Evolutionary conservation across 2,797 vertebrate genomes (phyloP), one percentile per base, ranked within the genome.

Genomic region (Dromococcyx pavoninus): DNA sequence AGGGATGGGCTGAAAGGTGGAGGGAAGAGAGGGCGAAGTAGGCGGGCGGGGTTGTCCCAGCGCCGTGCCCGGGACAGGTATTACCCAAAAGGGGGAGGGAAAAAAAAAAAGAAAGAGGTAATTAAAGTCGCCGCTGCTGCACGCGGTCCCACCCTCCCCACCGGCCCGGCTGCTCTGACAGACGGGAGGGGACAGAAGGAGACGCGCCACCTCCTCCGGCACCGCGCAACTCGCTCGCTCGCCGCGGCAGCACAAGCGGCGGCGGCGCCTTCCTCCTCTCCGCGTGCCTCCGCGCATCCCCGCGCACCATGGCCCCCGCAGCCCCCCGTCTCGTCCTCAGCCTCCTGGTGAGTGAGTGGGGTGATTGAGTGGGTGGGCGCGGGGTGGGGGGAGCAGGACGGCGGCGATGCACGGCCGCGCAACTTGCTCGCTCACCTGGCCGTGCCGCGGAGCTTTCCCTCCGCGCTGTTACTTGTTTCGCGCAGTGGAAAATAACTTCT

Each of bases 341-440:
- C 77, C 83, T 98, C 33, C 53, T 97, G 97, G 97, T 98, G 96
- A 98, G 98, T 41, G 39, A 41, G 39, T 10, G 39, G 39, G 41
- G 39, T 10, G 39, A 41, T 39, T 41, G 39, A 41, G 39, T 2
- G 56, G 41, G 24, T 21, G 66, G 62, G 39, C 15, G 23, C 41
- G 15, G 23, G 6, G 14, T 50, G 15, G 4, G 51, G 30, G 46
- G 56, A 10, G 77, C 17, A 15, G 70, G 23, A 30, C 8, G n/a
- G 19, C 17, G 67, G 58, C 27, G n/a, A 21, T 48, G 77, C 18
- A 56, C 56, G 41, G 37, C 32, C 50, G 61, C 30, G 70, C 17
- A 4, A 23, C 24, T 5, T 5, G 5, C 14, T 56, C 39, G 2
- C n/a, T 5, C 46, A 17, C 25, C 46, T 11, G 48, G 51, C 51